phyloP scores from a whole-genome alignment of 2,113 vertebrate species.

The Tachycineta bicolor region DNA sequence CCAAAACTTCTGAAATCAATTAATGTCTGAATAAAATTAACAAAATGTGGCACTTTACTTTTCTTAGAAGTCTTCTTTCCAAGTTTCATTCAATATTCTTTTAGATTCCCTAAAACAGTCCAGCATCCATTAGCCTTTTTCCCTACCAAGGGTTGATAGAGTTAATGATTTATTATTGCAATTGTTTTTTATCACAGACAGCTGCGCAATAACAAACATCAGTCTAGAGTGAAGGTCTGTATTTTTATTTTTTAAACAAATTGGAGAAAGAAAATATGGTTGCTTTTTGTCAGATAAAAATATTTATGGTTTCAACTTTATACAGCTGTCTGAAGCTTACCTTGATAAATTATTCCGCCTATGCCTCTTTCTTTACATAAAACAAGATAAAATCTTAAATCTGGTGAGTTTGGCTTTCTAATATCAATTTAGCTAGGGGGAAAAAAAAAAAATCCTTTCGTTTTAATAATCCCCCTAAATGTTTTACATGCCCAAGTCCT shows the following conservation, averaged over 20 bases:
- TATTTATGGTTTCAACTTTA: neutral
- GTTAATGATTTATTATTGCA: neutral
- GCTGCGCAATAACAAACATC: neutral
- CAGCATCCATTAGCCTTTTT: neutral
- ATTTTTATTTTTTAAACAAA: neutral
- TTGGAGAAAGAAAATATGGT: neutral
- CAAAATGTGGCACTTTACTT: neutral
- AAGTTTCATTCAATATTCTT: neutral
- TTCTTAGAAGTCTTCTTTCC: neutral
- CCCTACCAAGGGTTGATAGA: neutral
- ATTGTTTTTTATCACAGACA: neutral
- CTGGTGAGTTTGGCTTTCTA: neutral
- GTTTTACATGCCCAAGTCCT: neutral
- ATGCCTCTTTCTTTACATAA: neutral
- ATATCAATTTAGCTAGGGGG: neutral
- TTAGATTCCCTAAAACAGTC: neutral
- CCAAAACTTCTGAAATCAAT: neutral
- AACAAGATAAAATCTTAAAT: neutral
- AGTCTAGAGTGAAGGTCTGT: neutral
- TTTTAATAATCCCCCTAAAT: neutral
- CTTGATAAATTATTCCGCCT: neutral
- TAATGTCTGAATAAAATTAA: neutral
- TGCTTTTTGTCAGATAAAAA: neutral
- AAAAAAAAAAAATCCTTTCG: fast-evolving
- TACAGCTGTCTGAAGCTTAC: neutral